Percentiles rank a stretch among this genome's conserved stretches.
phyloP scores from a whole-genome alignment of 2,797 vertebrate genomes.

The Oceanodroma leucorhoa region DNA sequence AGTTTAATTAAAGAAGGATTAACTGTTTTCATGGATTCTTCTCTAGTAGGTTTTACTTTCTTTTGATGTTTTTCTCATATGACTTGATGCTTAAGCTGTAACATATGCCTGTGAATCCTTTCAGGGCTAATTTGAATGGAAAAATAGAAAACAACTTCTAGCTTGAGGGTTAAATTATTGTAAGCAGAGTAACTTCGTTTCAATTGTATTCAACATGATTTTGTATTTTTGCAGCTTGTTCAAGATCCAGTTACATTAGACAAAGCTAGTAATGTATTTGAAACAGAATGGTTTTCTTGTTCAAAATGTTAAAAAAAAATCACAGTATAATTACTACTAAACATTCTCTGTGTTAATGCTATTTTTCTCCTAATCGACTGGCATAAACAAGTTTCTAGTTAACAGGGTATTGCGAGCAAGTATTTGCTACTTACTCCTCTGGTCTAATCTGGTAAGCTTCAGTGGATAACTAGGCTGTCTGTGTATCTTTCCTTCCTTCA shows the following conservation, averaged over 20 bases:
- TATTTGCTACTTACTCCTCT: not conserved
- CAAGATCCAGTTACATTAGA: not conserved
- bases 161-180: slow-evolving; percentile 9
- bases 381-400: not conserved
- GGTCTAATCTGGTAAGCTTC: not conserved
- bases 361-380: not conserved
- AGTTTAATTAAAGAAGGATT: not conserved
- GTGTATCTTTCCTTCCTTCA: not conserved
- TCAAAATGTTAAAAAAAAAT: not conserved
- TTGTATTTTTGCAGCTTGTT: not conserved
- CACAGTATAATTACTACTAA: not conserved
- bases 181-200: not conserved
- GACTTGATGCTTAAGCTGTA: not conserved
- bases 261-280: not conserved
- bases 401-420: not conserved
- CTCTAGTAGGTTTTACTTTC: not conserved
- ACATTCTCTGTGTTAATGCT: not conserved
- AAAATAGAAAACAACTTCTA: not conserved
- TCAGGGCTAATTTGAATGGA: not conserved
- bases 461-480: not conserved
- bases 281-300: not conserved
- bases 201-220: not conserved
- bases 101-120: not conserved
- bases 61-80: not conserved
- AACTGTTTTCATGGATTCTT: not conserved